Evolutionary conservation across 2,113 vertebrate genomes (phyloP).

Genomic region (Lasiurus borealis): DNA sequence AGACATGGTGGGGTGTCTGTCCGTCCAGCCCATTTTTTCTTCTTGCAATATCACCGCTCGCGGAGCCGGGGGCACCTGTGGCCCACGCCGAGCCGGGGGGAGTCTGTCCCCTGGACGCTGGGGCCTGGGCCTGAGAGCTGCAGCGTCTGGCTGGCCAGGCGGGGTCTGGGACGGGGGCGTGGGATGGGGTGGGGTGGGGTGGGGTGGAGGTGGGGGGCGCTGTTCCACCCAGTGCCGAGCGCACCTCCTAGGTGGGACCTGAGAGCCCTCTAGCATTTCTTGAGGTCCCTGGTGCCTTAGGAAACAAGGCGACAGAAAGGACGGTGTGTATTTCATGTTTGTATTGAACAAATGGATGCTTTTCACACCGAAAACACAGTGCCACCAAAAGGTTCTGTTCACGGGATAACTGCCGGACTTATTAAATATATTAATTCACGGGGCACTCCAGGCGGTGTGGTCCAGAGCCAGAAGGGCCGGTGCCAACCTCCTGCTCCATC

Average conservation of each 20-base stretch:
- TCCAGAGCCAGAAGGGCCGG: conserved; percentile 68
- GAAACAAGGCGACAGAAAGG: neutral
- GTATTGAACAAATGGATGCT: conserved; percentile 80
- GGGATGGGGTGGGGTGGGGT: too few relatives aligned
- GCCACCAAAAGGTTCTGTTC: conserved; percentile 76
- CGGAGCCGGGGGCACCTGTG: neutral
- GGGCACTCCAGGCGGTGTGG: conserved; percentile 74
- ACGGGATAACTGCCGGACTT: conserved; percentile 82
- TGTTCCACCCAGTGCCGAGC: neutral
- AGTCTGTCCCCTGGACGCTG: neutral
- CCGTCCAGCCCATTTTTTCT: neutral
- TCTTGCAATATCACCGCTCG: too few relatives aligned
- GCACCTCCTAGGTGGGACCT: neutral
- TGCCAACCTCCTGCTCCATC: conserved; percentile 64
- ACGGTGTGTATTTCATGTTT: conserved; percentile 75
- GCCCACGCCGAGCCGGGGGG: neutral
- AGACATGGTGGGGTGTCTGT: neutral
- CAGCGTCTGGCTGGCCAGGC: neutral
- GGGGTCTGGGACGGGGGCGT: too few relatives aligned
- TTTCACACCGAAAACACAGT: conserved; percentile 68
- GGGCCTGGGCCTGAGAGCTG: neutral
- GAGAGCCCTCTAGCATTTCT: neutral
- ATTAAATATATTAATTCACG: conserved; percentile 83
- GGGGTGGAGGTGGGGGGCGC: too few relatives aligned
- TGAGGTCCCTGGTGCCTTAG: conserved; percentile 3